Evolutionary conservation across 2,113 vertebrate genomes (phyloP).

Genomic region (Menura novaehollandiae): DNA sequence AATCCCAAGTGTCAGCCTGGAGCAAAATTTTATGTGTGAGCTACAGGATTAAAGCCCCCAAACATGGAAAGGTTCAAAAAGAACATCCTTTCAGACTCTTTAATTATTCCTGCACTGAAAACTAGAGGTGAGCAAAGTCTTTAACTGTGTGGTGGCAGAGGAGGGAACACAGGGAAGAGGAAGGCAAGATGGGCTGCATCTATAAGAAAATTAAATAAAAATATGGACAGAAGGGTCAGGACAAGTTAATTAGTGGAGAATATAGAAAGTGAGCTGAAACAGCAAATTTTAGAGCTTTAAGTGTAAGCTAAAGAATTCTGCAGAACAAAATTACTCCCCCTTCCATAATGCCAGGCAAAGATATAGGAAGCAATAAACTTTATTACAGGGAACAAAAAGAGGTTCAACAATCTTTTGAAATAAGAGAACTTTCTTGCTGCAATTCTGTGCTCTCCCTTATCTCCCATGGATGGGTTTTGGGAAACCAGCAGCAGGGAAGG

Average conservation of each 20-base stretch:
- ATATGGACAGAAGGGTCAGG: not conserved
- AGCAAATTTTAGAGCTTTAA: not conserved
- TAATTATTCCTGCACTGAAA: not conserved
- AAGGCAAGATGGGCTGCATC: not conserved
- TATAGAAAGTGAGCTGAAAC: not conserved
- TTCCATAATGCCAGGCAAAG: not conserved
- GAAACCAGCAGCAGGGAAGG: not conserved
- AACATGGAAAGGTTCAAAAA: not conserved
- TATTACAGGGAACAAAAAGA: not conserved
- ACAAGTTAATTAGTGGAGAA: not conserved
- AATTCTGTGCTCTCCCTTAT: not conserved
- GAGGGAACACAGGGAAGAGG: not conserved
- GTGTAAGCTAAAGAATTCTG: not conserved
- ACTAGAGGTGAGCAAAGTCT: not conserved
- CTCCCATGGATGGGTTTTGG: not conserved
- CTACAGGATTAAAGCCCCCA: not conserved
- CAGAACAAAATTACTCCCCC: not conserved
- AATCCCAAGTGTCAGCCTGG: slow-evolving; percentile 20
- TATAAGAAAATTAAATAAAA: not conserved
- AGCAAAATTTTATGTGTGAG: not conserved
- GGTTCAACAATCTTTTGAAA: not conserved
- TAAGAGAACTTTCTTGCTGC: not conserved
- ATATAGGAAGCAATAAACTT: slow-evolving; percentile 60
- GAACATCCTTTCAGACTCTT: not conserved
- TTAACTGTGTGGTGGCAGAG: not conserved